Conservation (phyloP, 2,113 vertebrate species). For the Carettochelys insculpta region DNA sequence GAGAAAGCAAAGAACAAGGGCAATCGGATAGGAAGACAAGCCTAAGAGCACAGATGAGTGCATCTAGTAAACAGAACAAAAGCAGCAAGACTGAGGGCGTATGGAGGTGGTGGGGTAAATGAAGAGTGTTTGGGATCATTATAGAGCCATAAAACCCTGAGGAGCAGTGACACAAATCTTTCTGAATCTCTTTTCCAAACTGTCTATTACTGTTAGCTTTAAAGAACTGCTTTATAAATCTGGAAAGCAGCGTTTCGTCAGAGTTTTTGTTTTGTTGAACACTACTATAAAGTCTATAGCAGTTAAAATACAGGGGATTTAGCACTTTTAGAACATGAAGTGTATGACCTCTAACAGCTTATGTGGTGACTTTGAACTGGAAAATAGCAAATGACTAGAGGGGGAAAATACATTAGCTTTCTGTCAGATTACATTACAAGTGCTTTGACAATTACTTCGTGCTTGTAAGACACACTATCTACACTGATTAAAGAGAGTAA, state of each 20-base stretch:
- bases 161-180: not conserved
- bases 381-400: constrained; percentile 27
- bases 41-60: not conserved
- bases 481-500: not conserved
- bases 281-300: not conserved
- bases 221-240: not conserved
- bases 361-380: not conserved
- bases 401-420: constrained; percentile 18
- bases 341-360: not conserved
- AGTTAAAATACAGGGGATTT: not conserved
- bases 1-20: not conserved
- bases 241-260: not conserved
- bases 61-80: not conserved
- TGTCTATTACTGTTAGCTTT: not conserved
- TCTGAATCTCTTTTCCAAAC: not conserved
- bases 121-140: not conserved
- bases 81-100: not conserved
- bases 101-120: not conserved
- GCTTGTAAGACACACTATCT: fast-evolving
- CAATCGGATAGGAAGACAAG: not conserved
- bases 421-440: constrained; percentile 32
- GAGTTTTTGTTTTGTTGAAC: not conserved
- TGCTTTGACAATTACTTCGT: not conserved
- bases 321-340: not conserved
- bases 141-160: not conserved